Evolutionary conservation across 2,113 vertebrate genomes (phyloP), one percentile per base, ranked within the genome.

Genomic region (Platichthys stellatus): DNA sequence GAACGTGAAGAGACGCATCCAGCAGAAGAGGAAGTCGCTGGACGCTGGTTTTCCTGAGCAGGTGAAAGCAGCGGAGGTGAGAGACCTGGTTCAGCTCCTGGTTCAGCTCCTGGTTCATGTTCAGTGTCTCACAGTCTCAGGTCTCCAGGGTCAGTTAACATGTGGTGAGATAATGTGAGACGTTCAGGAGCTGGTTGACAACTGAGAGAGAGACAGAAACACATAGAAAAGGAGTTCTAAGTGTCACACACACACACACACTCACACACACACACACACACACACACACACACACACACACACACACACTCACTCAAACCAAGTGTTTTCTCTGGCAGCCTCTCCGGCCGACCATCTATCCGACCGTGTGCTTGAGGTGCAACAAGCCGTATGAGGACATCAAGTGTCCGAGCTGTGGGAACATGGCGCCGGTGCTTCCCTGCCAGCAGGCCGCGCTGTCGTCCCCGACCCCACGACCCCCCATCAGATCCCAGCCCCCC

Each of bases 391-490:
- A 93, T 71, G 94, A 96, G 82, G 95, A 94, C 74, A 88, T 74
- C 60, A 94, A 92, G 91, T 97, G 96, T 88, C 93, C 92, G 70
- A 92, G 79, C 92, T 97, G 96, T 70, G 95, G 94, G 64, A 91
- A 69, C 86, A 17, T 75, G 63, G 88, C 94, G 65, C 23, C 83
- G 23, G 91, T 89, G 84, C 93, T 94, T n/a, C 26, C 92, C 83
- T 90, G 69, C 82, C 94, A 77, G 62, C 95, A 92, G 92, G 80
- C 92, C 86, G 45, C 93, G 68, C 93, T 94, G 87, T 90, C 80
- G 3, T 90, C 94, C 69, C 92, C 94, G 26, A 91, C 95, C 51
- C 89, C 95, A 14, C 93, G 96, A 23, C 94, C 96, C 11, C 94
- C 97, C 78, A 94, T 97, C 91, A 94, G 95, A 88, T 92, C 96